phyloP scores from a whole-genome alignment of 2,888 invertebrate genomes.

The Trachelus tabidus region DNA sequence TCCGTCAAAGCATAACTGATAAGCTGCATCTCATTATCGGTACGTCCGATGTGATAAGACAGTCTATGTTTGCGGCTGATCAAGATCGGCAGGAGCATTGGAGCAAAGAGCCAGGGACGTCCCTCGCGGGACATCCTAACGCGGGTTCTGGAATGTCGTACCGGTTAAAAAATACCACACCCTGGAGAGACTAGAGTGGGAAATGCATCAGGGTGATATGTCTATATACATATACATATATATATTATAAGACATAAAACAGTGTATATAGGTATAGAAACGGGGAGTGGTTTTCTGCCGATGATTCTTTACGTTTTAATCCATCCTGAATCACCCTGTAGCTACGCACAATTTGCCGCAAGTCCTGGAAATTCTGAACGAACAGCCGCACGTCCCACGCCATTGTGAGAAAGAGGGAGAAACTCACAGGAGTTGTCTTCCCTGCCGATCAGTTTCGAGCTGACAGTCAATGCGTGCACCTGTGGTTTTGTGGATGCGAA shows the following conservation, averaged over 20 bases:
- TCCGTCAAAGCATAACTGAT: background rate
- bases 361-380: background rate
- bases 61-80: background rate
- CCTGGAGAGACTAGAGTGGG: background rate
- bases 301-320: background rate
- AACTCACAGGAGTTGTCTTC: slow-evolving; percentile 30
- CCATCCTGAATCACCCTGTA: background rate
- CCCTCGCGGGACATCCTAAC: background rate
- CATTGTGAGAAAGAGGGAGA: slow-evolving; percentile 19
- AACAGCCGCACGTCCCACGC: slow-evolving; percentile 19
- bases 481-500: background rate
- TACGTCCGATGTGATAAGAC: background rate
- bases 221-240: background rate
- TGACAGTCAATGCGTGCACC: slow-evolving; percentile 42
- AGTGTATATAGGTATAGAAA: background rate
- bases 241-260: background rate
- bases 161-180: background rate
- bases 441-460: slow-evolving; percentile 52
- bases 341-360: background rate
- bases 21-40: background rate
- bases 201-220: background rate
- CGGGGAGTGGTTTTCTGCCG: background rate
- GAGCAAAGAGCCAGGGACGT: background rate
- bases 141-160: background rate
- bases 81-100: background rate